These are phyloP conservation scores for Hypercompe scribonia DNA, from an alignment of 2,888 invertebrate genomes.

Conservation along the genomic window DNA sequence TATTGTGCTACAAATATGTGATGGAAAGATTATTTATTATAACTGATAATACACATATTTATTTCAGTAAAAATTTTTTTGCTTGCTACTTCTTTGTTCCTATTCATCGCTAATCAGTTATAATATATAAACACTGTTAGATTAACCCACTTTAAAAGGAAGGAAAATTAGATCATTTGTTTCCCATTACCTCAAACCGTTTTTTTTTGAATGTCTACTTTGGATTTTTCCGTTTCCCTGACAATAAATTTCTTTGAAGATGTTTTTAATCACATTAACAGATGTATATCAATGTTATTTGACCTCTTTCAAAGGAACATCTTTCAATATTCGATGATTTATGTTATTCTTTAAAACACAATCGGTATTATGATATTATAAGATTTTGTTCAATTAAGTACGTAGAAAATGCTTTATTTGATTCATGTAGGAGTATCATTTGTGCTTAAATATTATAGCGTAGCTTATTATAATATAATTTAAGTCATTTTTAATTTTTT, in stretches of 20 bases:
- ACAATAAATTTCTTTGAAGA: conserved; percentile 36
- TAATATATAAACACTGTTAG: too few species aligned
- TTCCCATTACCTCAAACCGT: neutral
- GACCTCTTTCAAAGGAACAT: conserved; percentile 16
- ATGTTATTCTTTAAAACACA: neutral
- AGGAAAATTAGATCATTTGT: neutral
- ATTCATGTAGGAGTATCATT: neutral
- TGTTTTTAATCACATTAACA: conserved; percentile 38
- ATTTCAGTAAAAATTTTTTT: too few species aligned
- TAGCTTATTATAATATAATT: too few species aligned
- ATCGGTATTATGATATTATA: neutral
- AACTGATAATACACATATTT: too few species aligned
- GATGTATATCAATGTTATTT: conserved; percentile 28
- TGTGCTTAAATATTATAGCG: too few species aligned
- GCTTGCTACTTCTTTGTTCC: too few species aligned
- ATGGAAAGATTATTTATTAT: too few species aligned
- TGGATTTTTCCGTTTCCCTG: neutral
- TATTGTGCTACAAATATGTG: too few species aligned
- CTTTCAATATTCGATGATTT: conserved; percentile 24
- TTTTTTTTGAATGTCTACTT: neutral
- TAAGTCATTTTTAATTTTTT: too few species aligned
- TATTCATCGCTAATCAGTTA: too few species aligned
- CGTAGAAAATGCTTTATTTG: neutral
- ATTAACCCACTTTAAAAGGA: too few species aligned
- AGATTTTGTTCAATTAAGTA: neutral